A percentile compares a stretch with the other conserved stretches of the same genome.
Conservation (phyloP, 2,797 vertebrate species). For the Taeniopygia guttata region DNA sequence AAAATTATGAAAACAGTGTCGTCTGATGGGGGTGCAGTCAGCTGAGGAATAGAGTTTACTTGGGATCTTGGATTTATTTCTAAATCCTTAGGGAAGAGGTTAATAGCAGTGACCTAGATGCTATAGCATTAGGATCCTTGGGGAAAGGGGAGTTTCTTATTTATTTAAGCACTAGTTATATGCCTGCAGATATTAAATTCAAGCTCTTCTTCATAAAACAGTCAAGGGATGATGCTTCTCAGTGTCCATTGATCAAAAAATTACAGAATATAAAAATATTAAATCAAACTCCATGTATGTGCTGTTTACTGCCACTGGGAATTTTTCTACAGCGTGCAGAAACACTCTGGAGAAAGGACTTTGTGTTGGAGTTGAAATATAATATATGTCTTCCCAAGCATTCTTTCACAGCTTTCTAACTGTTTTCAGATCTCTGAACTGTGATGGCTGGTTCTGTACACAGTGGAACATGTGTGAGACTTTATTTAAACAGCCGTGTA, state of each 20-base stretch:
- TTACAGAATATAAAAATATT: background rate
- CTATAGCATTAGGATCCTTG: background rate
- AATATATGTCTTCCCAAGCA: background rate
- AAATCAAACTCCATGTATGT: background rate
- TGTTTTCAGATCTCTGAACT: background rate
- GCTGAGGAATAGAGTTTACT: background rate
- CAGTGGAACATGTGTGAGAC: background rate
- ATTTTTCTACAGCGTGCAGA: background rate
- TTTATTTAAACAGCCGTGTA: slow-evolving; percentile 54
- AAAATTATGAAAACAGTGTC: background rate
- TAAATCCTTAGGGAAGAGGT: background rate
- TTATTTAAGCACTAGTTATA: background rate
- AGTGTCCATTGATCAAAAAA: background rate
- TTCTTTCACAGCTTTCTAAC: background rate
- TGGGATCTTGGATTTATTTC: background rate
- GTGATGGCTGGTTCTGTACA: background rate
- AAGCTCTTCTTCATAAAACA: background rate
- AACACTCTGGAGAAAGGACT: background rate
- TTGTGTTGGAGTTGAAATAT: background rate
- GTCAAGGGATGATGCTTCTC: background rate
- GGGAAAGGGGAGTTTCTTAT: background rate
- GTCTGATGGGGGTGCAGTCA: background rate
- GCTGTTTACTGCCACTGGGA: background rate
- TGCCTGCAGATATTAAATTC: slow-evolving; percentile 9
- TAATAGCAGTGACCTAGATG: background rate